These are phyloP conservation scores for Micoletzkya japonica DNA, from an alignment of 2,888 invertebrate species.

Conservation along the genomic window DNA sequence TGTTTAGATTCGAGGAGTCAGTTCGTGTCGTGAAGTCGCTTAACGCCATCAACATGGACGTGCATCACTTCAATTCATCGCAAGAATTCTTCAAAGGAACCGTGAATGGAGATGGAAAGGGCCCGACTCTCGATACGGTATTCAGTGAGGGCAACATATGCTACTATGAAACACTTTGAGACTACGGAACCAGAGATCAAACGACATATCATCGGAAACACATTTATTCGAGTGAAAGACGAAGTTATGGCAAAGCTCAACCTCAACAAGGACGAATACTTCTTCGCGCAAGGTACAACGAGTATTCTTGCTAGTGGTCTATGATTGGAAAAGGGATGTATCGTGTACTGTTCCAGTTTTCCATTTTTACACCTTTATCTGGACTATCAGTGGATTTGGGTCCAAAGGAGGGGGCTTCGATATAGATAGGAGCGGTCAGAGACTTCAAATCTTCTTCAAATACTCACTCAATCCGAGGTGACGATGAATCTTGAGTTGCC, in stretches of 20 bases:
- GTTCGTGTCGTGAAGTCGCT: conserved; percentile 73
- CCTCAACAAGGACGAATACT: conserved; percentile 78
- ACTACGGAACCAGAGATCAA: conserved; percentile 93
- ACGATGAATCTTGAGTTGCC: no score
- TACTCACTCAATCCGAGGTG: no score
- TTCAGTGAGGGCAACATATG: conserved; percentile 3
- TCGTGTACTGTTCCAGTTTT: conserved; percentile 18
- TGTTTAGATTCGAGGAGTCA: conserved; percentile 74
- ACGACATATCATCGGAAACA: conserved; percentile 96
- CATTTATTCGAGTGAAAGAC: conserved; percentile 79
- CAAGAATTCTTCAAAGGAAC: conserved; percentile 49
- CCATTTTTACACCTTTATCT: no score
- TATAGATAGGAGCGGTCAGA: no score
- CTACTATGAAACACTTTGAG: conserved; percentile 74
- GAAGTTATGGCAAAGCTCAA: conserved; percentile 71
- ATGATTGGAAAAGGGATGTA: conserved; percentile 66
- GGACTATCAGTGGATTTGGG: no score
- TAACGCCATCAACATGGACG: conserved; percentile 36
- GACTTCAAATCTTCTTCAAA: no score
- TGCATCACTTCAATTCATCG: conserved; percentile 37
- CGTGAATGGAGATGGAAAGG: conserved; percentile 34
- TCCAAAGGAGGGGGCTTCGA: no score
- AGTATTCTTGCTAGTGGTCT: conserved; percentile 80
- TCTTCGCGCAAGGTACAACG: conserved; percentile 55
- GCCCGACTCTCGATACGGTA: conserved; percentile 44